phyloP scores from a whole-genome alignment of 2,888 invertebrate species.

The Physocephala rufipes region DNA sequence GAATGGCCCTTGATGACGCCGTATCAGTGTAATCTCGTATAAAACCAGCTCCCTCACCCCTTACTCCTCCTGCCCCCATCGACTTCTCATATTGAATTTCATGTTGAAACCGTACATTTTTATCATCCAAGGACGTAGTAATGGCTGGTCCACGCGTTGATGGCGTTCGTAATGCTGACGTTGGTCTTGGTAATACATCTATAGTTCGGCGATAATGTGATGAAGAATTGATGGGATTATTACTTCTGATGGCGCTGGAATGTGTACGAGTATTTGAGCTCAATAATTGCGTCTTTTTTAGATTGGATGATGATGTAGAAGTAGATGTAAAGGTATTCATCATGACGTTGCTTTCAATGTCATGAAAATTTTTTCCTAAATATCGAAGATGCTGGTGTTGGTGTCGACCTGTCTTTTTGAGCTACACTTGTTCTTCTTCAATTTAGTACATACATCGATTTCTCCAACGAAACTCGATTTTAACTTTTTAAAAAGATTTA shows the following conservation, averaged over 20 bases:
- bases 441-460: constrained; percentile 52
- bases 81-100: constrained; percentile 69
- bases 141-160: constrained; percentile 73
- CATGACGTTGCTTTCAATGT: constrained; percentile 46
- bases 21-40: too few species aligned
- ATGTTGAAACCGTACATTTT: constrained; percentile 65
- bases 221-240: constrained; percentile 49
- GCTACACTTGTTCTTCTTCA: constrained; percentile 34
- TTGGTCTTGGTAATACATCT: too few species aligned
- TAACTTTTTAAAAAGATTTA: neutral
- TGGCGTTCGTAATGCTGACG: too few species aligned
- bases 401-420: constrained; percentile 24
- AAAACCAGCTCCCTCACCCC: too few species aligned
- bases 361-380: constrained; percentile 29
- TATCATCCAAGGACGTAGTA: constrained; percentile 69
- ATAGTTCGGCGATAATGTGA: too few species aligned
- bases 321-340: too few species aligned
- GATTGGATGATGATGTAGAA: constrained; percentile 52
- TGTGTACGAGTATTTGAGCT: constrained; percentile 37
- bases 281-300: constrained; percentile 55
- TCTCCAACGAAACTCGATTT: too few species aligned
- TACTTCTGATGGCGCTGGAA: constrained; percentile 10
- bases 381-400: constrained; percentile 32
- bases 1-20: constrained; percentile 49
- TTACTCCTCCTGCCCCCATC: constrained; percentile 67